Percentiles rank a stretch among this genome's conserved stretches.
These are phyloP conservation scores for Dermolepida albohirtum DNA, from an alignment of 2,888 invertebrate species.

Conservation along the genomic window DNA sequence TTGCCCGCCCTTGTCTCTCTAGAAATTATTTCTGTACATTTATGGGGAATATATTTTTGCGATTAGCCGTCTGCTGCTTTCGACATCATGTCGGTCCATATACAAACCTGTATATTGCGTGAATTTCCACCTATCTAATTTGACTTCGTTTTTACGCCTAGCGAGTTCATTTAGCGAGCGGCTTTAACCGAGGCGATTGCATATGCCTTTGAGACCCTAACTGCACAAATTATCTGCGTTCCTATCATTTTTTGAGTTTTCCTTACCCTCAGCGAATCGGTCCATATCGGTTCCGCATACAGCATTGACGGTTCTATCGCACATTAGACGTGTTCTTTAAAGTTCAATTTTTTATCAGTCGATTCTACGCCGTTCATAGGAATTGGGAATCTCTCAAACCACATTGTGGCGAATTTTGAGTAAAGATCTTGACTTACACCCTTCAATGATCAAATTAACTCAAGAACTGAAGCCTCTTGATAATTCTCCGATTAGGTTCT, in stretches of 20 bases:
- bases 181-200: background rate
- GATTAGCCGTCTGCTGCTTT: background rate
- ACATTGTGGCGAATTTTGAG: too few species aligned
- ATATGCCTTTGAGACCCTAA: slow-evolving; percentile 7
- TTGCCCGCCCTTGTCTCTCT: background rate
- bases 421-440: too few species aligned
- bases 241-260: slow-evolving; percentile 7
- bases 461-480: too few species aligned
- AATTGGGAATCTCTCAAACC: too few species aligned
- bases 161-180: background rate
- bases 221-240: slow-evolving; percentile 7
- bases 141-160: background rate
- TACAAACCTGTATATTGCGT: background rate
- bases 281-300: slow-evolving; percentile 41
- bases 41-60: background rate
- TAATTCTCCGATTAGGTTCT: too few species aligned
- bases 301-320: slow-evolving; percentile 40
- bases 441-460: too few species aligned
- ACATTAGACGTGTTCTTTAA: too few species aligned
- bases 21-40: background rate
- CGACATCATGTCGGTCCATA: background rate
- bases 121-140: background rate
- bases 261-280: slow-evolving; percentile 2
- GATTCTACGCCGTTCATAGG: too few species aligned
- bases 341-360: too few species aligned